A percentile compares a stretch with the other conserved stretches of the same genome.
These are phyloP conservation scores for Xestoiulus laeticollis DNA, from an alignment of 2,888 invertebrate species.

Conservation along the genomic window DNA sequence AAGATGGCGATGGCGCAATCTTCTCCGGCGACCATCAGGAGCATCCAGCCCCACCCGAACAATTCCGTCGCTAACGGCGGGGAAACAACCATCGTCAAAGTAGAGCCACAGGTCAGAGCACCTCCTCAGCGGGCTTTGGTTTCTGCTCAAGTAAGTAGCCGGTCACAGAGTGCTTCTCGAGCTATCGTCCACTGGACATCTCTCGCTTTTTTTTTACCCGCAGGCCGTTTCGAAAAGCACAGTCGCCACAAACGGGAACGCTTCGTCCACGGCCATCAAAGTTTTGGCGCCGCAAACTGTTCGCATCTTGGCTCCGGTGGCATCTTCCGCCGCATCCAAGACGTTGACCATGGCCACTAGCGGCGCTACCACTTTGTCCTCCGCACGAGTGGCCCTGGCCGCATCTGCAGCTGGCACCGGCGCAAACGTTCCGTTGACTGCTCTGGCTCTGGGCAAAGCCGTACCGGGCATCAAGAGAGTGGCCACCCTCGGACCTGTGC, in stretches of 20 bases:
- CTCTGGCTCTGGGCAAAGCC: not conserved
- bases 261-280: not conserved
- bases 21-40: not conserved
- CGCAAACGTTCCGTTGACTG: not conserved
- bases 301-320: slow-evolving; percentile 35
- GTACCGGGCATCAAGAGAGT: not conserved
- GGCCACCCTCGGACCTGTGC: not conserved
- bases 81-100: not conserved
- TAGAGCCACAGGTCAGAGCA: not conserved
- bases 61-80: not conserved
- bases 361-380: not conserved
- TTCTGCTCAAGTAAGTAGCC: slow-evolving; percentile 13
- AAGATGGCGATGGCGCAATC: not conserved
- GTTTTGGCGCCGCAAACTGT: not conserved
- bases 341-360: not conserved
- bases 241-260: slow-evolving; percentile 20
- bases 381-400: not conserved
- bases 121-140: not conserved
- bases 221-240: slow-evolving; percentile 19
- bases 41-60: not conserved
- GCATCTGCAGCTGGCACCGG: not conserved
- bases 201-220: not conserved
- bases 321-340: not conserved
- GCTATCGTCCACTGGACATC: no score
- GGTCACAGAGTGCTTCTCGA: no score